These are phyloP conservation scores for Dryoscopus gambensis DNA, from an alignment of 2,113 vertebrate genomes.

Conservation along the genomic window DNA sequence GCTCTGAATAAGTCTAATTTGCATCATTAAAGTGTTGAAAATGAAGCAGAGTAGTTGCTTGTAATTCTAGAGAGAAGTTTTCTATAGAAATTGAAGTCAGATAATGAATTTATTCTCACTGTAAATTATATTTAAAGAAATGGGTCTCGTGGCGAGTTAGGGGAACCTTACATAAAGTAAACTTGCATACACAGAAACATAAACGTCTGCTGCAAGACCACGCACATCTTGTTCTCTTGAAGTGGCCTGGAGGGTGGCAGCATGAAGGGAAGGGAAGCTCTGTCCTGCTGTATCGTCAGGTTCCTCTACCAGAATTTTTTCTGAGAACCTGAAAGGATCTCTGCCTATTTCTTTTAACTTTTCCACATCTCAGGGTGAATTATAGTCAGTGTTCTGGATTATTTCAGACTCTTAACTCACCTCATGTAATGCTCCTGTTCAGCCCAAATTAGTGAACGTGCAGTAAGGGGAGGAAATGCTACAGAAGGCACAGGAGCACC, in stretches of 20 bases:
- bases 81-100: background rate
- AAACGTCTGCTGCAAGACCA: background rate
- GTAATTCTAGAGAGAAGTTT: background rate
- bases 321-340: background rate
- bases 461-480: background rate
- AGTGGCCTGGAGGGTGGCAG: background rate
- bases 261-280: rapidly evolving
- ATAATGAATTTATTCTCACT: background rate
- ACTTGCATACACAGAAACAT: background rate
- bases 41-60: background rate
- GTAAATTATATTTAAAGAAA: background rate
- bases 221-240: background rate
- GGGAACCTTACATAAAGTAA: background rate
- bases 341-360: background rate
- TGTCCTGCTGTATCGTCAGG: background rate
- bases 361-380: background rate
- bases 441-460: background rate
- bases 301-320: background rate
- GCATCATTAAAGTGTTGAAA: background rate
- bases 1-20: background rate
- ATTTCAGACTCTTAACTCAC: background rate
- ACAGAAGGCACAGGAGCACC: background rate
- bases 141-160: background rate
- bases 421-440: background rate
- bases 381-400: background rate